phyloP scores from a whole-genome alignment of 2,113 vertebrate genomes.

The Parotia lawesii region DNA sequence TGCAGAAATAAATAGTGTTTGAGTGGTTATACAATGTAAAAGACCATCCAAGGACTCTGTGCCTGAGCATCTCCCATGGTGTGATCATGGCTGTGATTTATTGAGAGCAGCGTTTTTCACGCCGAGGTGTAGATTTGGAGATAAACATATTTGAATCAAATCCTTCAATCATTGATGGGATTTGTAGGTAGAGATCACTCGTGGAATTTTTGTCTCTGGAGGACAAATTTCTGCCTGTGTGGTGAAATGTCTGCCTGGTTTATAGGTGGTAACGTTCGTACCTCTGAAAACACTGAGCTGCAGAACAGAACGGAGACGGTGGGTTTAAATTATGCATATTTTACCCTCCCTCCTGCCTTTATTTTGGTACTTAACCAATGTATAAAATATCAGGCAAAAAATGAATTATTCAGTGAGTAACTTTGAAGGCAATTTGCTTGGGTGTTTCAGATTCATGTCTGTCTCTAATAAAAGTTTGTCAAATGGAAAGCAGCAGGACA shows the following conservation, averaged over 20 bases:
- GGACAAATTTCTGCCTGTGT: background rate
- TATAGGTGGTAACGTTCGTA: background rate
- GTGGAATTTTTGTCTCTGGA: background rate
- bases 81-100: background rate
- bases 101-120: background rate
- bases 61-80: background rate
- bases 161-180: background rate
- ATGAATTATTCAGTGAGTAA: conserved; percentile 28
- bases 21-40: background rate
- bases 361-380: background rate
- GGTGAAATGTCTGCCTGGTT: background rate
- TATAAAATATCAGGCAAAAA: conserved; percentile 23
- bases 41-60: background rate
- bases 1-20: conserved; percentile 10
- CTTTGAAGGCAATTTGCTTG: background rate
- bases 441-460: background rate
- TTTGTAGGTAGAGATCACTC: background rate
- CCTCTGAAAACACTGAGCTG: background rate
- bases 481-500: background rate
- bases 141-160: background rate
- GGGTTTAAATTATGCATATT: conserved; percentile 6
- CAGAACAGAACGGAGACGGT: background rate
- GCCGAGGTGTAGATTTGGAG: background rate
- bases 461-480: background rate
- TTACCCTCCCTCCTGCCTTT: background rate